A percentile compares a stretch with the other conserved stretches of the same genome.
phyloP scores from a whole-genome alignment of 2,797 vertebrate species.

The Labeo calbasu region DNA sequence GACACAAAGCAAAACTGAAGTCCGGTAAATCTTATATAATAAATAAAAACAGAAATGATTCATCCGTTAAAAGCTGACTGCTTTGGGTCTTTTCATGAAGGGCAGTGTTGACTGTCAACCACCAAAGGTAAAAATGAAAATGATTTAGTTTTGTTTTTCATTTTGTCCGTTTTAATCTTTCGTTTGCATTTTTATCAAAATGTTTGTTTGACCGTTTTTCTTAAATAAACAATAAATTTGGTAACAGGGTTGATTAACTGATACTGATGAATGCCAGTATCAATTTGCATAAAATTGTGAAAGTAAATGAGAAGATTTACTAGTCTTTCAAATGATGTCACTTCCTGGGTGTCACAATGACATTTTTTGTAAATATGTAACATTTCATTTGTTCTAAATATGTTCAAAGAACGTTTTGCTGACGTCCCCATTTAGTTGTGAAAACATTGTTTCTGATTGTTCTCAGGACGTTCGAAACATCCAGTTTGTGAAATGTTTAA shows the following conservation, averaged over 20 bases:
- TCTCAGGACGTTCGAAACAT: background rate
- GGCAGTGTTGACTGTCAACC: too few species aligned
- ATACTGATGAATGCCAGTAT: background rate
- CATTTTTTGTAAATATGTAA: too few species aligned
- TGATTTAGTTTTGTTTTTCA: too few species aligned
- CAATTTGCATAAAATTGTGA: background rate
- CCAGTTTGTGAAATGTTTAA: background rate
- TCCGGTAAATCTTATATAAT: too few species aligned
- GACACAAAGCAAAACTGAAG: too few species aligned
- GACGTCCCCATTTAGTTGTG: background rate
- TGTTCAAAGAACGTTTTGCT: background rate
- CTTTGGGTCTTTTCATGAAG: too few species aligned
- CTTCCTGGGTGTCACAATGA: background rate
- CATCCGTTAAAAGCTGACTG: too few species aligned
- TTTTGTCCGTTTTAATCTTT: too few species aligned
- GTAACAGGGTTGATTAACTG: background rate
- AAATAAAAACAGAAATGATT: too few species aligned
- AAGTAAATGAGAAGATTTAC: background rate
- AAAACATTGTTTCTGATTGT: rapidly evolving
- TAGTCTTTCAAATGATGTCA: background rate
- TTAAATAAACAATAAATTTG: background rate
- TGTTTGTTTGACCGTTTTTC: background rate
- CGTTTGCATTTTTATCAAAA: background rate
- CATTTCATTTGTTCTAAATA: background rate
- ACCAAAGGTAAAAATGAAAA: too few species aligned